Conservation (phyloP, 2,113 vertebrate genomes). For the Balaenoptera acutorostrata region DNA sequence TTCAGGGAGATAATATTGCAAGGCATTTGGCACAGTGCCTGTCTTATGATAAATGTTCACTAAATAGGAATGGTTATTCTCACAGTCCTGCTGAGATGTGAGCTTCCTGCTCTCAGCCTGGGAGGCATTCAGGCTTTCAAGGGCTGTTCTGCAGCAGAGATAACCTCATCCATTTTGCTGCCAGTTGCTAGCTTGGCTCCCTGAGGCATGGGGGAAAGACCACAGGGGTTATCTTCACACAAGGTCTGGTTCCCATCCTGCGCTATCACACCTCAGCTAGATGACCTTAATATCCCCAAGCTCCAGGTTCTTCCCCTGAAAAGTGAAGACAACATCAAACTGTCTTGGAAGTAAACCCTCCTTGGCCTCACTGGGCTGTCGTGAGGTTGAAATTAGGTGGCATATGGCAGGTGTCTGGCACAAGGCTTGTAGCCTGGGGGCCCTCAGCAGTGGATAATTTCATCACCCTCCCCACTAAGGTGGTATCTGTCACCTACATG, state of each 20-base stretch:
- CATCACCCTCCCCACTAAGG: neutral
- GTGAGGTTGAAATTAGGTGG: neutral
- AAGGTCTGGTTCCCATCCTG: neutral
- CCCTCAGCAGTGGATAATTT: neutral
- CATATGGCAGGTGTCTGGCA: neutral
- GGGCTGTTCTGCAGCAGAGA: neutral
- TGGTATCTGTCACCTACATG: neutral
- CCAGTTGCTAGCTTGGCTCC: neutral
- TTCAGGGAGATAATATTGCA: neutral
- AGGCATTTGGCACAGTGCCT: neutral
- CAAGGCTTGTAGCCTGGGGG: neutral
- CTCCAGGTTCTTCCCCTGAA: neutral
- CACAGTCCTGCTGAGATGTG: neutral
- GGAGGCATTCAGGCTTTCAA: neutral
- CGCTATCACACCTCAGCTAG: neutral
- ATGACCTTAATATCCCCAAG: neutral
- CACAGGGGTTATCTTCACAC: neutral
- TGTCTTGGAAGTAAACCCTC: neutral
- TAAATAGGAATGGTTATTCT: neutral
- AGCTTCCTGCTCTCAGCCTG: neutral
- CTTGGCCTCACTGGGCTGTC: neutral
- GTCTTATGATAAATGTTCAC: neutral
- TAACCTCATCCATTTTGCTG: neutral
- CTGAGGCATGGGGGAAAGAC: neutral
- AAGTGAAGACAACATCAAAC: neutral